Conservation (phyloP, 2,113 vertebrate genomes). For the Sminthopsis crassicaudata region DNA sequence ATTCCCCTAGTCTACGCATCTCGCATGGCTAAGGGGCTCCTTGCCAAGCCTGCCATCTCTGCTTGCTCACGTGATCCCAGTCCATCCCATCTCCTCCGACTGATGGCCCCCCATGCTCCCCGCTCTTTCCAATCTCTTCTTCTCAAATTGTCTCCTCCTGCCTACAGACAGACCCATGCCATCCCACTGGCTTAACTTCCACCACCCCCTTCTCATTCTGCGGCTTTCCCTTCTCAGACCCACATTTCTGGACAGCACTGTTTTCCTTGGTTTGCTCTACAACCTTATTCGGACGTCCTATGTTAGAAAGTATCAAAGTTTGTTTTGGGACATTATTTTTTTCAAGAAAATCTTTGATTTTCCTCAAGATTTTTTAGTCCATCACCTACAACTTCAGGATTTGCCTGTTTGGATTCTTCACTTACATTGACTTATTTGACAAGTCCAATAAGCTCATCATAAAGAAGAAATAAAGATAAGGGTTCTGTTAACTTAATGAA, state of each 20-base stretch:
- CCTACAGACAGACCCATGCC: too few species aligned
- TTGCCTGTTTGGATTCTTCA: slow-evolving; percentile 88
- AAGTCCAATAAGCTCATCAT: slow-evolving; percentile 96
- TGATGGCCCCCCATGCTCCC: too few species aligned
- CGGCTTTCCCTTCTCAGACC: slow-evolving; percentile 72
- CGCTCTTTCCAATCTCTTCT: too few species aligned
- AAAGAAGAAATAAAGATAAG: slow-evolving; percentile 95
- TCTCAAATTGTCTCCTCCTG: too few species aligned
- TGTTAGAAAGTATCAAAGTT: slow-evolving; percentile 95
- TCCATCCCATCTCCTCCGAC: too few species aligned
- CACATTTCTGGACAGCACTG: slow-evolving; percentile 97
- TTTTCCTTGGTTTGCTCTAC: slow-evolving; percentile 94
- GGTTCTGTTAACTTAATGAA: slow-evolving; percentile 98
- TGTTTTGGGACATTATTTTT: slow-evolving; percentile 88
- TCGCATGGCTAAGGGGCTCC: too few species aligned
- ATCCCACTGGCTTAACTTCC: too few species aligned
- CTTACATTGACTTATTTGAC: slow-evolving; percentile 93
- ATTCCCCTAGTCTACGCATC: too few species aligned
- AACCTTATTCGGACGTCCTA: slow-evolving; percentile 94
- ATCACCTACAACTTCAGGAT: slow-evolving; percentile 84
- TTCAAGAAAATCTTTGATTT: slow-evolving; percentile 93
- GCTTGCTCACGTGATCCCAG: too few species aligned
- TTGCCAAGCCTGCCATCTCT: too few species aligned
- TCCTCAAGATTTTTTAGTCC: slow-evolving; percentile 94
- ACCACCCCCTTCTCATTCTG: too few species aligned